Base-by-base conservation (phyloP, 1,140 invertebrate species). In the Temnothorax longispinosus region DNA sequence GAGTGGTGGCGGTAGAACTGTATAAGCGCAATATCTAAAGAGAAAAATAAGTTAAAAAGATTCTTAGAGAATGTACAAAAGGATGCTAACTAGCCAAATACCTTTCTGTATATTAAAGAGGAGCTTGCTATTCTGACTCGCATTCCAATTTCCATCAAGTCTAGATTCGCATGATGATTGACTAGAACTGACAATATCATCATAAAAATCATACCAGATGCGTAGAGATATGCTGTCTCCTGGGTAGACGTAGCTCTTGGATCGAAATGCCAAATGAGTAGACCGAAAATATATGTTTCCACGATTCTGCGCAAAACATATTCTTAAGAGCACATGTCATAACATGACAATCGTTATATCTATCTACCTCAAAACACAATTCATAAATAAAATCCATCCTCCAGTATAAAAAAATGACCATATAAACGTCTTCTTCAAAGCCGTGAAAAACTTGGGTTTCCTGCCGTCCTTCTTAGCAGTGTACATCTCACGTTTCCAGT, bases 101-200 rank as follows among this genome's bases (percentile, higher is more conserved):
- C 96, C 93, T 96, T 96, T 94, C 96, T 94, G 87, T 96, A 96
- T 65, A 96, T 94, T 27, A 96, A 90, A 1, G 96, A 96, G 71
- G 95, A 96, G 87, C 94, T 95, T 1, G 96, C 96, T 27, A 96
- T 94, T 86, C 96, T 92, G 85, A 96, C 91, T 90, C 96, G 92
- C 96, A 96, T 96, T 64, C 96, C 96, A 86, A 96, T 93, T 89
- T 95, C 93, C 87, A 93, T 87, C 86, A 93, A 93, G 35, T 93
- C 94, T 69, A 96, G 91, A 65, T 88, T 93, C 6, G 91, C 87
- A 80, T 96, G 95, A 88, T 96, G 96, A 69, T 87, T 90, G 71
- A 96, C 89, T 13, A 96, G 72, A 65, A 94, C 92, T 56, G 93
- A 94, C 10, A 95, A 50, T 88, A 95, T 89, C 47, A 94, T 90